Conservation (phyloP, 2,113 vertebrate species). For the Chamaetylas fuelleborni region DNA sequence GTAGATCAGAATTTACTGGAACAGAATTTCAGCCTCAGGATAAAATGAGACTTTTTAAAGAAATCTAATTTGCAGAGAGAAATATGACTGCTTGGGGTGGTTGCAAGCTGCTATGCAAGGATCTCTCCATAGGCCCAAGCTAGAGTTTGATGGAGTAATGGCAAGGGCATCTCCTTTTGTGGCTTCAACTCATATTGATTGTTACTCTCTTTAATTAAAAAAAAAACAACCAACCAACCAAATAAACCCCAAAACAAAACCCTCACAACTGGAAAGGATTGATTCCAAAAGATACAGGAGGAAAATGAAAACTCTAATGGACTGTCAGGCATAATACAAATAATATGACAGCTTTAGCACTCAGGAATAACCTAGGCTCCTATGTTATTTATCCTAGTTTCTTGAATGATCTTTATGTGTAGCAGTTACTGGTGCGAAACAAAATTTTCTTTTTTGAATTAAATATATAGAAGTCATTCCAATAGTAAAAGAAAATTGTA, state of each 20-base stretch:
- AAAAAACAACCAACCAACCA: neutral
- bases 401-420: neutral
- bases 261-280: neutral
- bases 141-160: neutral
- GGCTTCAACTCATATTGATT: neutral
- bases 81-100: neutral
- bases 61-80: constrained; percentile 41
- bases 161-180: neutral
- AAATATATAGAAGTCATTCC: neutral
- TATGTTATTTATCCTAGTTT: neutral
- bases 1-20: constrained; percentile 50
- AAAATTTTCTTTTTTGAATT: neutral
- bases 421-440: neutral
- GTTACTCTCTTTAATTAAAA: neutral
- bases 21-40: constrained; percentile 45
- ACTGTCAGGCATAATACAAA: neutral
- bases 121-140: neutral
- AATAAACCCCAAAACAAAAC: neutral
- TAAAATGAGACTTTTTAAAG: constrained; percentile 28
- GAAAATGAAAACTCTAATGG: neutral
- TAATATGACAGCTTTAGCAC: neutral
- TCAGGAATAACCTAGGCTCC: neutral
- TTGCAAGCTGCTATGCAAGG: neutral
- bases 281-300: neutral
- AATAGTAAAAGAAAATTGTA: neutral